phyloP scores from a whole-genome alignment of 2,888 invertebrate genomes.

The Achlya flavicornis region DNA sequence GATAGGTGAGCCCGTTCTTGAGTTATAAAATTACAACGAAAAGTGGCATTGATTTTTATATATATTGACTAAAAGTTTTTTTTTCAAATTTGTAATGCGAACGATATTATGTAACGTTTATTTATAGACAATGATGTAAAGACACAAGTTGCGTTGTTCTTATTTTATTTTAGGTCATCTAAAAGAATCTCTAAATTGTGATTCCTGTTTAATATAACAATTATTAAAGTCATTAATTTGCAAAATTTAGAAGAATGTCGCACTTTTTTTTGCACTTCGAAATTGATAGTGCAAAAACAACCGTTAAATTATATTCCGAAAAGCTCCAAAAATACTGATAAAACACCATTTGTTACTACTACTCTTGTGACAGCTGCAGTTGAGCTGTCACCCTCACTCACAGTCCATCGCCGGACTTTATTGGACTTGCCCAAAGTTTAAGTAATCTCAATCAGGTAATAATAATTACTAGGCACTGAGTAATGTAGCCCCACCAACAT shows the following conservation, averaged over 20 bases:
- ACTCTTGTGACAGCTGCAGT: slow-evolving; percentile 53
- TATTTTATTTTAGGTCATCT: not conserved
- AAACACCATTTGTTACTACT: too few relatives aligned
- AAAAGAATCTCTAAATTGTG: not conserved
- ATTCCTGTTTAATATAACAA: too few relatives aligned
- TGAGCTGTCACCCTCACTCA: slow-evolving; percentile 64
- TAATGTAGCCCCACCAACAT: slow-evolving; percentile 56
- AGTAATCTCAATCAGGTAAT: slow-evolving; percentile 78
- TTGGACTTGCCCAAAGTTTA: slow-evolving; percentile 76
- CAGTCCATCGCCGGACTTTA: slow-evolving; percentile 51
- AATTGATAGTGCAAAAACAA: too few relatives aligned
- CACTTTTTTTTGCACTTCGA: not conserved
- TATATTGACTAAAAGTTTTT: not conserved
- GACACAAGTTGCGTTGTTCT: not conserved
- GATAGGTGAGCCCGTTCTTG: too few relatives aligned
- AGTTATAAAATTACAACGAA: too few relatives aligned
- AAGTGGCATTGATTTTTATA: too few relatives aligned
- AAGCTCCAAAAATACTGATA: too few relatives aligned
- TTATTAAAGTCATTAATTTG: too few relatives aligned
- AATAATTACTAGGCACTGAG: slow-evolving; percentile 70
- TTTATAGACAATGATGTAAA: not conserved
- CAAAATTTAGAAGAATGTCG: not conserved
- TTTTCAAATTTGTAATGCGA: not conserved
- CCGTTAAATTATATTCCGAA: too few relatives aligned
- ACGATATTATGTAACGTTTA: not conserved